These are phyloP conservation scores for Solenodon paradoxus DNA, from an alignment of 2,113 vertebrate species.

Conservation along the genomic window DNA sequence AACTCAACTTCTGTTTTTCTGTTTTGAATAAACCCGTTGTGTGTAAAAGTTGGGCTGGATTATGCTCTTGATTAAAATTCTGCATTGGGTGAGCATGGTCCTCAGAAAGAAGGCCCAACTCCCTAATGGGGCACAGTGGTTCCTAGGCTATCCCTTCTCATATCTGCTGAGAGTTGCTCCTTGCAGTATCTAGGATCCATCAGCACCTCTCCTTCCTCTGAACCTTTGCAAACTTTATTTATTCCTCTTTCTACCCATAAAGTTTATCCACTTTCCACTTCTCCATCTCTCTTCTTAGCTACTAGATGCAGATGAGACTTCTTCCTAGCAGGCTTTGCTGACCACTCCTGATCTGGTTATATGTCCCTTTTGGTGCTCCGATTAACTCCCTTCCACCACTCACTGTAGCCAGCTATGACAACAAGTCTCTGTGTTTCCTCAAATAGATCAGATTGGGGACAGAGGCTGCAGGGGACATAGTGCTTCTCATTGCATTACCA, in stretches of 20 bases:
- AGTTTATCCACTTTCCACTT: background rate
- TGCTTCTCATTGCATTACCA: background rate
- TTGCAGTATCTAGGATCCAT: background rate
- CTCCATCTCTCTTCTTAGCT: background rate
- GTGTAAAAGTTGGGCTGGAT: background rate
- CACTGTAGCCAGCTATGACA: background rate
- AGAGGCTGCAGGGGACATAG: background rate
- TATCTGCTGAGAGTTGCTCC: accelerated
- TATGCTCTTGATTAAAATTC: background rate
- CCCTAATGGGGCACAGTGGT: accelerated
- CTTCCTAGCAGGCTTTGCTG: background rate
- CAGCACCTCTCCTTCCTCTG: background rate
- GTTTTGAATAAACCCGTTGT: background rate
- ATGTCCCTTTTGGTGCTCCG: background rate
- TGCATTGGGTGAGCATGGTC: background rate
- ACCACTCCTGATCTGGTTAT: background rate
- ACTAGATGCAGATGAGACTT: background rate
- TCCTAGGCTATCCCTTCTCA: background rate
- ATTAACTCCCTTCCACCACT: background rate
- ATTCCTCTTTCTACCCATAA: background rate
- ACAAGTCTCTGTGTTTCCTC: background rate
- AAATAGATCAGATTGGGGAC: background rate
- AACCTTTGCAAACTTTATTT: background rate
- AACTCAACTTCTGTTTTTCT: background rate
- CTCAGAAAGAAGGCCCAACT: background rate